A percentile compares a stretch with the other conserved stretches of the same genome.
Evolutionary conservation across 2,113 vertebrate species (phyloP).

Genomic region (Andinoacara biseriatus): DNA sequence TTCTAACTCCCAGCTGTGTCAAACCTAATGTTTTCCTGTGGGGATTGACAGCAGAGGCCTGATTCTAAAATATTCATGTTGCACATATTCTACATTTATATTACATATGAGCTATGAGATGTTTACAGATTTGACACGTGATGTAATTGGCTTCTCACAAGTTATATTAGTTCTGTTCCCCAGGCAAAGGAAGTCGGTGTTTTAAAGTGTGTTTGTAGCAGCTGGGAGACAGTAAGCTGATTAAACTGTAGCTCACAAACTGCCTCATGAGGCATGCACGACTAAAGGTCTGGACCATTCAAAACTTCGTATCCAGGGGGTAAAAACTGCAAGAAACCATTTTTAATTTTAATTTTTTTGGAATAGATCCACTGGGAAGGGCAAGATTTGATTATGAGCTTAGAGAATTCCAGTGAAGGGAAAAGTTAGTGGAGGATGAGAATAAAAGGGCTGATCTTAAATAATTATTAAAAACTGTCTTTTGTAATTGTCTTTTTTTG

Average conservation of each 20-base stretch:
- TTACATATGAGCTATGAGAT: background rate
- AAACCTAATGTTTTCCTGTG: background rate
- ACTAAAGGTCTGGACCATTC: slow-evolving; percentile 28
- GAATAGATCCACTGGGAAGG: background rate
- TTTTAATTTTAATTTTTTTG: background rate
- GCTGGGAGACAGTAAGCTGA: slow-evolving; percentile 67
- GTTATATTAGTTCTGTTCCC: background rate
- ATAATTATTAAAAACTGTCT: background rate
- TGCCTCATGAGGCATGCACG: slow-evolving; percentile 40
- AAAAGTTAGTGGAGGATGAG: background rate
- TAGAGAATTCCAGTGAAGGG: too few species aligned
- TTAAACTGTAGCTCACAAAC: slow-evolving; percentile 62
- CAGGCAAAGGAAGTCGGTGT: slow-evolving; percentile 10
- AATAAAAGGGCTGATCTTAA: background rate
- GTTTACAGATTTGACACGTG: background rate
- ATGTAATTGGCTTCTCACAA: slow-evolving; percentile 15
- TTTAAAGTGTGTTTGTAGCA: slow-evolving; percentile 37
- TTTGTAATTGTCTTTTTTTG: background rate
- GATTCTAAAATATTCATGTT: background rate
- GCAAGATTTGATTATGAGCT: background rate
- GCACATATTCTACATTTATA: background rate
- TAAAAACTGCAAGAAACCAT: background rate
- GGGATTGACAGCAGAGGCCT: background rate
- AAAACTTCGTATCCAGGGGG: slow-evolving; percentile 25
- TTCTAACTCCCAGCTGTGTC: background rate